These are phyloP conservation scores for Drosophila incognita DNA, from an alignment of 2,888 invertebrate genomes.

Conservation along the genomic window DNA sequence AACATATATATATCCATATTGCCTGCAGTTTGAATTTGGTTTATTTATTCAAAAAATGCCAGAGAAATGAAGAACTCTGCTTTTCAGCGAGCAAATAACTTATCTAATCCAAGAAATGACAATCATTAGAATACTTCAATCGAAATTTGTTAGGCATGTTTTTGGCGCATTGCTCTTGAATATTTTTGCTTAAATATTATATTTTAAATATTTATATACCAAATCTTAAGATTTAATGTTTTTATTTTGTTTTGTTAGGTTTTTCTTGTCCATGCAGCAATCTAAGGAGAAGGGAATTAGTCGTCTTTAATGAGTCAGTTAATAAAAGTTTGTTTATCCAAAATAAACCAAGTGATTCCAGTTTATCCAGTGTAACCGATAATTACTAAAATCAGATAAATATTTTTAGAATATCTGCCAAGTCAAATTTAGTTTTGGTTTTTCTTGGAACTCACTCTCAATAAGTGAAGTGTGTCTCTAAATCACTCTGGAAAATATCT, in stretches of 20 bases:
- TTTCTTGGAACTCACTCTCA: not conserved
- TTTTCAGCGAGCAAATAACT: constrained; percentile 30
- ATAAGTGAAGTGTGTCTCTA: not conserved
- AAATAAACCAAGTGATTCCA: not conserved
- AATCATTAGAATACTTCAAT: not conserved
- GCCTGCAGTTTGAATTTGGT: constrained; percentile 26
- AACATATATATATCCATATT: constrained; percentile 2
- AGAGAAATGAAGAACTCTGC: constrained; percentile 23
- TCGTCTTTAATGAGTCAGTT: not conserved
- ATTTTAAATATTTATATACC: not conserved
- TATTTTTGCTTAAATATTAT: not conserved
- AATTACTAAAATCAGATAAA: not conserved
- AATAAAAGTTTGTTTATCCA: not conserved
- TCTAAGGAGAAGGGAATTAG: not conserved
- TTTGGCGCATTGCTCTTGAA: not conserved
- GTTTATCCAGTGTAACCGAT: not conserved
- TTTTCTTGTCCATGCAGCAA: not conserved
- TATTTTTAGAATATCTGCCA: not conserved
- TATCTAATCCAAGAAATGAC: not conserved
- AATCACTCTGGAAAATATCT: not conserved
- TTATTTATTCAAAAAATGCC: constrained; percentile 31
- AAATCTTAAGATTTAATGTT: no score
- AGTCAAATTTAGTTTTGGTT: not conserved
- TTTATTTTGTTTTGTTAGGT: not conserved
- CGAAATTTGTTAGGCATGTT: not conserved